Percentiles rank a stretch among this genome's conserved stretches.
Evolutionary conservation across 2,888 invertebrate species (phyloP).

Genomic region (Helobdella robusta): DNA sequence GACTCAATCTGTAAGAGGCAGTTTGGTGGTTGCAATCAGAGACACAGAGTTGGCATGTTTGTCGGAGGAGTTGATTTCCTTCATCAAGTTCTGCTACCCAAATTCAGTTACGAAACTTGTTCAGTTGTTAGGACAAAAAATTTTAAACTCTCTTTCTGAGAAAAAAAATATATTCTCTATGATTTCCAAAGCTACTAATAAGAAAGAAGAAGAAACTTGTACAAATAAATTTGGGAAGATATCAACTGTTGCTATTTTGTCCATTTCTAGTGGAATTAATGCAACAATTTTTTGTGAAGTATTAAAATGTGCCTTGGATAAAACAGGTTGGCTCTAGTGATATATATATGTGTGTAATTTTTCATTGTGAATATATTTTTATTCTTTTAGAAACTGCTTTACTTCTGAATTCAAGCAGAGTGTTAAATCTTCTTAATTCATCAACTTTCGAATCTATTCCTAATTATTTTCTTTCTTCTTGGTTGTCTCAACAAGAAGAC

Average conservation of each 20-base stretch:
- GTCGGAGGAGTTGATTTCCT: constrained; percentile 18
- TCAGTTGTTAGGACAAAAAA: constrained; percentile 24
- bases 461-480: constrained; percentile 13
- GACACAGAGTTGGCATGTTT: constrained; percentile 25
- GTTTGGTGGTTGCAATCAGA: constrained; percentile 22
- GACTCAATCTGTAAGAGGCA: constrained; percentile 16
- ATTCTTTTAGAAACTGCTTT: not conserved
- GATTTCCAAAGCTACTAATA: constrained; percentile 10
- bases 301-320: constrained; percentile 7
- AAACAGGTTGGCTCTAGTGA: not conserved
- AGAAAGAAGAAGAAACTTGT: too few relatives aligned
- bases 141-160: constrained; percentile 20
- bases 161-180: constrained; percentile 25
- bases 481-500: constrained; percentile 23
- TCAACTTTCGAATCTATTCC: constrained; percentile 17
- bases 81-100: constrained; percentile 25
- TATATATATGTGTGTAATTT: not conserved
- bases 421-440: not conserved
- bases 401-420: constrained; percentile 13
- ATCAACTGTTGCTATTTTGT: constrained; percentile 23
- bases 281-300: too few relatives aligned
- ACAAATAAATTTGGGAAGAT: too few relatives aligned
- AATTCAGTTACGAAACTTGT: constrained; percentile 24
- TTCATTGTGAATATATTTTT: not conserved
- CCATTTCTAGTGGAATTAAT: constrained; percentile 12